Evolutionary conservation across 2,888 invertebrate genomes (phyloP).

Genomic region (Eudiplozoon nipponicum): DNA sequence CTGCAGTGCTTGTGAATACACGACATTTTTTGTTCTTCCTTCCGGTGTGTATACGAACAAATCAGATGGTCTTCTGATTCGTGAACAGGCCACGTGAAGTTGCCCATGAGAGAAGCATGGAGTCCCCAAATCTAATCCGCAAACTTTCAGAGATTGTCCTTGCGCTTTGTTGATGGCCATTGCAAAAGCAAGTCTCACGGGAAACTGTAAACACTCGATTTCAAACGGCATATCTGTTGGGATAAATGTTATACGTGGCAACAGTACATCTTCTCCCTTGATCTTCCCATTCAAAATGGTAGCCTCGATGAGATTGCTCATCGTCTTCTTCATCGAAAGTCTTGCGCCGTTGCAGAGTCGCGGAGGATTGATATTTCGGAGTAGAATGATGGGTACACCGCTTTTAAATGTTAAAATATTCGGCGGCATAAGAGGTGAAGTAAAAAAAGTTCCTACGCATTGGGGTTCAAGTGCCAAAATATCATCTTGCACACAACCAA

Average conservation of each 20-base stretch:
- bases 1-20: slow-evolving; percentile 7
- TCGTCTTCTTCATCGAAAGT: slow-evolving; percentile 15
- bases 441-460: too few species aligned
- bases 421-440: too few species aligned
- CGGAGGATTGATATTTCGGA: slow-evolving; percentile 19
- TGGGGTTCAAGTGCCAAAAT: too few species aligned
- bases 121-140: not conserved
- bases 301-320: slow-evolving; percentile 17
- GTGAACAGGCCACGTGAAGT: not conserved
- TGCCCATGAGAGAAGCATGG: not conserved
- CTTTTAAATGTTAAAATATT: slow-evolving; percentile 17
- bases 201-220: not conserved
- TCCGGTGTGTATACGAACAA: slow-evolving; percentile 6
- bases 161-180: not conserved
- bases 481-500: too few species aligned
- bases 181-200: not conserved
- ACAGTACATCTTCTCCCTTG: slow-evolving; percentile 18
- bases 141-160: slow-evolving; percentile 1
- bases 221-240: not conserved
- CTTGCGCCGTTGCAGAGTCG: slow-evolving; percentile 19
- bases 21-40: slow-evolving; percentile 11
- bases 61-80: not conserved
- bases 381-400: slow-evolving; percentile 18
- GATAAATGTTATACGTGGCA: slow-evolving; percentile 18
- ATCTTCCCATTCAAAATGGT: not conserved